Evolutionary conservation across 2,113 vertebrate genomes (phyloP).

Genomic region (Centrocercus urophasianus): DNA sequence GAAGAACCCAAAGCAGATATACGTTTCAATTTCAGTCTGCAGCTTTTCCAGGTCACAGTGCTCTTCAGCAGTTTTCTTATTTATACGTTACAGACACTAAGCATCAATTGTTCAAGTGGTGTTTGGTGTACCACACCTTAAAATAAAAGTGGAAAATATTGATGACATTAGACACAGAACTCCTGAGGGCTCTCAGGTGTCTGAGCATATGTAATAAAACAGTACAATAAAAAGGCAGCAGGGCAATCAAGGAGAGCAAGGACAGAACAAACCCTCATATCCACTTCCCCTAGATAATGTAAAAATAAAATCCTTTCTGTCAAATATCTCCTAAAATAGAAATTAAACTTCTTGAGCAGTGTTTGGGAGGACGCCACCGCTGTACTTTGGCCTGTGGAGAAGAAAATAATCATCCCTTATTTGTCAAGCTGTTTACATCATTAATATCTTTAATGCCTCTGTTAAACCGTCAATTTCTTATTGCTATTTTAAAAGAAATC

Average conservation of each 20-base stretch:
- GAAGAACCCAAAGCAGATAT: not conserved
- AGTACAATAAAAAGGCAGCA: not conserved
- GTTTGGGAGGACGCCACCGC: conserved; percentile 27
- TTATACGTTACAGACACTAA: not conserved
- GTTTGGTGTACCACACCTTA: not conserved
- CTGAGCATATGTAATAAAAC: not conserved
- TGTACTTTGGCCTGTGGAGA: conserved; percentile 35
- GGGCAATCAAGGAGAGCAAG: not conserved
- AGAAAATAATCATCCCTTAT: conserved; percentile 1
- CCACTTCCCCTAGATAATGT: not conserved
- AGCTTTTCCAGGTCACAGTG: not conserved
- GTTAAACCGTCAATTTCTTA: conserved; percentile 18
- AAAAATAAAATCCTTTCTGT: conserved; percentile 50
- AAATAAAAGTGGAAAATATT: conserved; percentile 17
- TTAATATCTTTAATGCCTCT: conserved; percentile 49
- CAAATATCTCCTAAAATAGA: conserved; percentile 47
- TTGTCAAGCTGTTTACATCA: conserved; percentile 38
- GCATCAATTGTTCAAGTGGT: not conserved
- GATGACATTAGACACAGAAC: not conserved
- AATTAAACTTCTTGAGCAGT: conserved; percentile 24
- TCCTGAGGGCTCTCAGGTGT: not conserved
- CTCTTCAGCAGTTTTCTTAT: not conserved
- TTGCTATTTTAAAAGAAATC: not conserved
- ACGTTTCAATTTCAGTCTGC: not conserved
- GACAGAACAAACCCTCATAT: conserved; percentile 6